Evolutionary conservation across 1,140 invertebrate genomes (phyloP), one percentile per base, ranked within the genome.

Genomic region (Muscidifurax raptorellus): DNA sequence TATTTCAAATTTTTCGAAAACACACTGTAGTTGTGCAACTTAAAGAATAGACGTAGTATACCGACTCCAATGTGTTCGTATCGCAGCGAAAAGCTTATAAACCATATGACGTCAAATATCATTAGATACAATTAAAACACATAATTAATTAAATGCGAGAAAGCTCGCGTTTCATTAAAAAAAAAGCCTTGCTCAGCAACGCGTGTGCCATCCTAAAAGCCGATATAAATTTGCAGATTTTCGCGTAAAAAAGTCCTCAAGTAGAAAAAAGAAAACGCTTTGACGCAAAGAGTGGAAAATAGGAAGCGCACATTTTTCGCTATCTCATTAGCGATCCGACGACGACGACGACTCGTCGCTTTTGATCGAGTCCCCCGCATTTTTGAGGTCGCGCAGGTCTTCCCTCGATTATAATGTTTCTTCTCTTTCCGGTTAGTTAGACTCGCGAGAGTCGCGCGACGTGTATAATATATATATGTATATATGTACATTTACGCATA

Each of bases 231-330:
- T 67, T 44, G 22, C n/a, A 44, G 9, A 40, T 40, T 80, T 71
- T 52, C 36, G n/a, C 32, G n/a, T 22, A 10, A 15, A 52, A 81
- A 80, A 28, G 3, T 80, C 15, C 44, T 72, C 52, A 25, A 76
- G 52, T 13, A 30, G 25, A n/a, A n/a, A 71, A n/a, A 71, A 22
- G 22, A n/a, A 67, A 79, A 67, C 22, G 25, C 75, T 67, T 82
- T 87, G 82, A 84, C 84, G 44, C 86, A 13, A 83, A 84, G 81
- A 80, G 40, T 66, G 47, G 79, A 87, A 87, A 86, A 88, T 86
- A 88, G 80, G 15, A 83, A 67, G 25, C 28, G 32, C 22, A 44
- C 59, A 59, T 83, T 79, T 76, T 79, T 52, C 64, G 40, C 64
- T 78, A 83, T 83, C 82, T 83, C 82, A 83, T 83, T 83, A 83